Percentiles rank a stretch among this genome's conserved stretches.
Conservation (phyloP, 2,113 vertebrate species). For the Clupea harengus region DNA sequence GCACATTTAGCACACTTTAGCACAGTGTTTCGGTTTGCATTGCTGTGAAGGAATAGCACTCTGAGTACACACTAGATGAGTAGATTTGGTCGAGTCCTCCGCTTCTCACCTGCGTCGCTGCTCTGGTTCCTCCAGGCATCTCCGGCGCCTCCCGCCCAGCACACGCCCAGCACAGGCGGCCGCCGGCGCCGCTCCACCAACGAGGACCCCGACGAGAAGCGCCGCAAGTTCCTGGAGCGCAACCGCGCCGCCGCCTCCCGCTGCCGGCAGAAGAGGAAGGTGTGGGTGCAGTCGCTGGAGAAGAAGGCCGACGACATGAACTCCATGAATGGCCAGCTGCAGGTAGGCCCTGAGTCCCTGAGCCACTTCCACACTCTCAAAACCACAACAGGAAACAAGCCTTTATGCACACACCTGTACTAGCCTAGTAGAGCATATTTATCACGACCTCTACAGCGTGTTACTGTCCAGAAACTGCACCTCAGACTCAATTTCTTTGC, state of each 20-base stretch:
- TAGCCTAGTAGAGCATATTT: not conserved
- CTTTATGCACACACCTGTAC: not conserved
- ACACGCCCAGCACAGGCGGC: conserved; percentile 87
- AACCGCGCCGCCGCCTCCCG: conserved; percentile 94
- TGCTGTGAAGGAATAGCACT: too few species aligned
- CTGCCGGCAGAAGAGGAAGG: conserved; percentile 96
- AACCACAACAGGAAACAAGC: too few species aligned
- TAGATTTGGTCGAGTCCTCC: too few species aligned
- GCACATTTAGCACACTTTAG: too few species aligned
- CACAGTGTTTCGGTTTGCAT: too few species aligned
- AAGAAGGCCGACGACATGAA: conserved; percentile 92
- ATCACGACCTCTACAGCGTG: not conserved
- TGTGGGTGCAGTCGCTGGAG: conserved; percentile 96
- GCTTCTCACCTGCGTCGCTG: not conserved
- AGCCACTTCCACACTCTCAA: not conserved
- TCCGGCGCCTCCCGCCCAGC: conserved; percentile 82
- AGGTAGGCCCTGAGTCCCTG: conserved; percentile 69
- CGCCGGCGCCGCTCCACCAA: conserved; percentile 91
- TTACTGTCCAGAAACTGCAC: not conserved
- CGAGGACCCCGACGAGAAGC: conserved; percentile 95
- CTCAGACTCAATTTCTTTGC: not conserved
- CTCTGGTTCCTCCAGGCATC: conserved; percentile 75
- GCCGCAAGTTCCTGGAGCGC: conserved; percentile 94
- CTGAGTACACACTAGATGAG: too few species aligned
- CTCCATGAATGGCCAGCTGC: conserved; percentile 89